Evolutionary conservation across 1,140 invertebrate genomes (phyloP).

Genomic region (Neoseiulus cucumeris): DNA sequence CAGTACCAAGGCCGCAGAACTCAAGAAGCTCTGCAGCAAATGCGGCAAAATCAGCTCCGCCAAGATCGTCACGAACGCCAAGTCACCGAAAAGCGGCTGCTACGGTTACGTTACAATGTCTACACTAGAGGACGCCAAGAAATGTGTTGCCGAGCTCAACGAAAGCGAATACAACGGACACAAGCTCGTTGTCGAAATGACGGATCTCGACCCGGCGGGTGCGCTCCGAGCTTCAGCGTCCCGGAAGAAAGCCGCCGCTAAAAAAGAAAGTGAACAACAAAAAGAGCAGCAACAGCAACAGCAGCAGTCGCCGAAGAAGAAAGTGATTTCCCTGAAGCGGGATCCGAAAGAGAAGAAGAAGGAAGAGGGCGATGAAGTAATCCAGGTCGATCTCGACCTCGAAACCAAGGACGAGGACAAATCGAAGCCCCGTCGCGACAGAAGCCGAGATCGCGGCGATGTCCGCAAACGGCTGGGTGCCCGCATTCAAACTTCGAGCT

Average conservation of each 20-base stretch:
- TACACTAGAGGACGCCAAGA: slow-evolving; percentile 59
- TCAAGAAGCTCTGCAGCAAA: slow-evolving; percentile 72
- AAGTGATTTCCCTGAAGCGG: neutral
- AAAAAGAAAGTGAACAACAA: neutral
- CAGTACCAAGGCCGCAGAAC: slow-evolving; percentile 65
- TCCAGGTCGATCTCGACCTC: neutral
- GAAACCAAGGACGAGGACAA: neutral
- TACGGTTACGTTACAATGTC: slow-evolving; percentile 90
- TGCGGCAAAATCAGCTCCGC: slow-evolving; percentile 67
- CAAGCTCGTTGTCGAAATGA: slow-evolving; percentile 79
- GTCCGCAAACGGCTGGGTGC: neutral
- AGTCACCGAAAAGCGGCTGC: slow-evolving; percentile 66
- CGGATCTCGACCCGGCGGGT: slow-evolving; percentile 24
- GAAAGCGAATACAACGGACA: slow-evolving; percentile 73
- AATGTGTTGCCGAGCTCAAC: slow-evolving; percentile 70
- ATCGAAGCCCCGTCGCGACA: neutral
- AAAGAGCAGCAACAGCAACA: neutral
- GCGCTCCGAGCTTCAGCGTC: neutral
- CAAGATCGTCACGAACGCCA: slow-evolving; percentile 85
- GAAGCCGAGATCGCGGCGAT: slow-evolving; percentile 5
- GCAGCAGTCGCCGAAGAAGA: neutral
- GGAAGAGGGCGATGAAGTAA: neutral
- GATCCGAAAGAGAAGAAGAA: neutral
- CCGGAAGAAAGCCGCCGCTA: neutral
- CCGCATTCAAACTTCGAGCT: neutral